Base-by-base conservation (phyloP, 2,113 vertebrate species). In the Asarcornis scutulata region DNA sequence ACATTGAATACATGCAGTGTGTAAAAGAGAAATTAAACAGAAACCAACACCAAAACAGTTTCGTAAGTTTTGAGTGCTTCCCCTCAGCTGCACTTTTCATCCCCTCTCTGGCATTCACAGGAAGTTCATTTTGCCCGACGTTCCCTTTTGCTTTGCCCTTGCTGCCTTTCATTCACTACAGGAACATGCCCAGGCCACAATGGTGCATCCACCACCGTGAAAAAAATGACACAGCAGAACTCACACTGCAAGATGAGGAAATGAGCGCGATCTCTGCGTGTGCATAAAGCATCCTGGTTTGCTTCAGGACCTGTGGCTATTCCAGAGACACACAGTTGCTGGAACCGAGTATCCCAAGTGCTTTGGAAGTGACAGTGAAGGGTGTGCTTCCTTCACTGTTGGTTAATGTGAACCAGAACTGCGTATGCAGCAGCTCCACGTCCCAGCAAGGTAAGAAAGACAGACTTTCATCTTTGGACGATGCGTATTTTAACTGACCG, bases 11-110 rank as follows among this genome's bases (percentile, higher is more conserved):
- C 26, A 73, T 50, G 55, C 38, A 15, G 48, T 42, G 22, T 29
- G 58, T 63, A 85, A 81, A 67, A 62, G 38, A 64, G 31, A 89
- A 86, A 73, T 62, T 62, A 79, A 86, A 71, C 64, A 75, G 69
- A 86, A 85, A 50, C 52, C 29, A 84, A 60, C 14, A 77, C 17
- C 62, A 69, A 72, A 87, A 71, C 46, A 81, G n/a, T 58, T 79
- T 8, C 21, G 3, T 13, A 31, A 48, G 15, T 38, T 71, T 52
- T 31, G n/a, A 4, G 2, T 26, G 22, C 9, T 38, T 91, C 40
- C n/a, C 75, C 44, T 53, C 3, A 6, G 40, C 44, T 38, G 46
- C 36, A 11, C 31, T 72, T 76, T 73, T 42, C 68, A 46, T 15
- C 22, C 13, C 22, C 26, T 27, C 9, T 2, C 40, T 31, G 60